phyloP scores from a whole-genome alignment of 2,888 invertebrate genomes.

The Ichneumoninae sp. region DNA sequence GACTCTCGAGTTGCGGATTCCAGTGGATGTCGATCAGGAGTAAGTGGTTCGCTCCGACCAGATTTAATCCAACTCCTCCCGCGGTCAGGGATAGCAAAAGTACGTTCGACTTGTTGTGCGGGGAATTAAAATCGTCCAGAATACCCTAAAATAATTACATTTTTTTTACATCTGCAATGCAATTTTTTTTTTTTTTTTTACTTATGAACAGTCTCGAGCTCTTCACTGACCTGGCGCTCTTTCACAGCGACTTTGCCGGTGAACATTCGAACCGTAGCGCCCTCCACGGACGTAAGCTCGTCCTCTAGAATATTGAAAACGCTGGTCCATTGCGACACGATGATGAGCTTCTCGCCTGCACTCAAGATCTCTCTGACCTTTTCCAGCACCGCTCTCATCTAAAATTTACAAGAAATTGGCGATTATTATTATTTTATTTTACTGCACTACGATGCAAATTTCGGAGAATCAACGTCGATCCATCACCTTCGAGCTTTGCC shows the following conservation, averaged over 20 bases:
- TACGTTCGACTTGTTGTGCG: conserved; percentile 83
- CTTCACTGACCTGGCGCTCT: conserved; percentile 85
- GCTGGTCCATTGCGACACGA: conserved; percentile 97
- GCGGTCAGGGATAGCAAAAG: conserved; percentile 95
- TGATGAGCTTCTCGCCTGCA: conserved; percentile 89
- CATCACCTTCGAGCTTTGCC: conserved; percentile 88
- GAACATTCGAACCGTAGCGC: conserved; percentile 86
- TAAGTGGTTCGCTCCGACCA: conserved; percentile 96
- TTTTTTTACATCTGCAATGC: neutral
- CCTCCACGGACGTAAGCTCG: conserved; percentile 87
- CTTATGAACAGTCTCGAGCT: neutral
- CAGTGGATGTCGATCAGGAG: conserved; percentile 96
- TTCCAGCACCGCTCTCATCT: conserved; percentile 86
- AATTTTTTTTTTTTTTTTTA: neutral
- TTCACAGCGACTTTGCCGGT: conserved; percentile 91
- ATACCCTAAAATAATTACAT: conserved; percentile 71
- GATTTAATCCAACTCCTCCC: conserved; percentile 97
- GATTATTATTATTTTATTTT: neutral
- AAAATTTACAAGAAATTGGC: neutral
- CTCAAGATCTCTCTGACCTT: conserved; percentile 85
- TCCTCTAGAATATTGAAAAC: conserved; percentile 90
- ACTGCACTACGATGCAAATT: neutral
- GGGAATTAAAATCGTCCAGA: conserved; percentile 77
- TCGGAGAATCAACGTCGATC: neutral
- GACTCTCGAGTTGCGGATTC: conserved; percentile 98